A percentile compares a stretch with the other conserved stretches of the same genome.
These are phyloP conservation scores for Drosophila serrata DNA, from an alignment of 1,140 invertebrate genomes.

Conservation along the genomic window DNA sequence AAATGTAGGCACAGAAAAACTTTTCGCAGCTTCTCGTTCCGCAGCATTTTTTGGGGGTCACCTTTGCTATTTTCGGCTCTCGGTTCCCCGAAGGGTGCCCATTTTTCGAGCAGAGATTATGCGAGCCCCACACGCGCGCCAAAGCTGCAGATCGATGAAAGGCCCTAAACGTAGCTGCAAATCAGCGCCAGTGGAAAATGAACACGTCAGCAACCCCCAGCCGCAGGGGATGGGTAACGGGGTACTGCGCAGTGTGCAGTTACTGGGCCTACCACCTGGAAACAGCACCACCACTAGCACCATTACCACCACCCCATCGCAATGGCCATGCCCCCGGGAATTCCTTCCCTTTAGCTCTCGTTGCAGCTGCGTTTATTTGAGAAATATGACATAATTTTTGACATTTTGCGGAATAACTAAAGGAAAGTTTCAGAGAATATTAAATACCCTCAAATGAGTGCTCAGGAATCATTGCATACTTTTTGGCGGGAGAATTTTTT, in stretches of 20 bases:
- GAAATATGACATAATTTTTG: slow-evolving; percentile 66
- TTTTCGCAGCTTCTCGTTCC: slow-evolving; percentile 49
- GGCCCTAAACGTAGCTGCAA: slow-evolving; percentile 39
- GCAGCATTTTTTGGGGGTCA: slow-evolving; percentile 58
- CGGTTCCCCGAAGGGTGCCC: slow-evolving; percentile 5
- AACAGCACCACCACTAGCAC: neutral
- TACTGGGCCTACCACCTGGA: slow-evolving; percentile 56
- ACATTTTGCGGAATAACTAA: slow-evolving; percentile 25
- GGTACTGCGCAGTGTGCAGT: slow-evolving; percentile 73
- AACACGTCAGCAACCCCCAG: slow-evolving; percentile 57
- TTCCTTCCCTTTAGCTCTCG: neutral
- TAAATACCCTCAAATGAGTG: neutral
- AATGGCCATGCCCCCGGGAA: slow-evolving; percentile 3
- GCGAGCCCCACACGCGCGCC: neutral
- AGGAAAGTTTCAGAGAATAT: neutral
- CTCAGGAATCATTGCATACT: neutral
- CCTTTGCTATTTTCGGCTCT: slow-evolving; percentile 58
- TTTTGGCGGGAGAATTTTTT: neutral
- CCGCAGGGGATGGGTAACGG: slow-evolving; percentile 8
- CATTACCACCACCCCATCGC: slow-evolving; percentile 15
- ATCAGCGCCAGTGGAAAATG: slow-evolving; percentile 51
- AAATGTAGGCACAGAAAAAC: slow-evolving; percentile 40
- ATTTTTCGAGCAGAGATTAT: slow-evolving; percentile 16
- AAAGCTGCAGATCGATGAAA: slow-evolving; percentile 56
- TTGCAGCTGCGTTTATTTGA: slow-evolving; percentile 29